Evolutionary conservation across 2,888 invertebrate species (phyloP).

Genomic region (Cryptophagus acutangulus): DNA sequence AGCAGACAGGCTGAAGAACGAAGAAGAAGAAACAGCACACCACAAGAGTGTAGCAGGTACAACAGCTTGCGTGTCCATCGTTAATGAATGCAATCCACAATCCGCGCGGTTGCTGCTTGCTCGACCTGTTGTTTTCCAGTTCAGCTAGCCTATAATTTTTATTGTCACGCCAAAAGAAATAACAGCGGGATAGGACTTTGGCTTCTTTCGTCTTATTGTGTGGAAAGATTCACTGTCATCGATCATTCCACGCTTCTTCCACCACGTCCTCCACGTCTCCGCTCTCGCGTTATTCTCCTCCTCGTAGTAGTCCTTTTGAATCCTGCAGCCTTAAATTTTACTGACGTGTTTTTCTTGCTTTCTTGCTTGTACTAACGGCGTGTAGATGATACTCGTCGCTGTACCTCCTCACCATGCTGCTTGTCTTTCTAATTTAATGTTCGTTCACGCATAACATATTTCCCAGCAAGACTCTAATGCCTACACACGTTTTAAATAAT

Average conservation of each 20-base stretch:
- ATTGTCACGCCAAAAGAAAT: conserved; percentile 56
- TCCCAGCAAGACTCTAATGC: conserved; percentile 43
- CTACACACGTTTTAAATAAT: conserved; percentile 44
- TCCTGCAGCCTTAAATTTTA: conserved; percentile 5
- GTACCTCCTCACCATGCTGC: conserved; percentile 40
- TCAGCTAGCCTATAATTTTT: conserved; percentile 59
- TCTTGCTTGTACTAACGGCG: conserved; percentile 10
- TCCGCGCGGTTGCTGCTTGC: conserved; percentile 45
- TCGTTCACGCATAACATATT: conserved; percentile 43
- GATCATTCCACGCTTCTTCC: conserved; percentile 33
- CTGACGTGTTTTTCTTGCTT: conserved; percentile 11
- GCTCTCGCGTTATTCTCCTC: conserved; percentile 5
- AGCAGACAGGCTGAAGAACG: conserved; percentile 16
- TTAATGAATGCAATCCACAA: conserved; percentile 59
- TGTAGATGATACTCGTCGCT: conserved; percentile 32
- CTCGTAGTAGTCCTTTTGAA: conserved; percentile 10
- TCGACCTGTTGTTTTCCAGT: conserved; percentile 58
- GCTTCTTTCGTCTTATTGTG: conserved; percentile 40
- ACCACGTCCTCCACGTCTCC: conserved; percentile 8
- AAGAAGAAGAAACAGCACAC: neutral
- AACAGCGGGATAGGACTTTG: conserved; percentile 52
- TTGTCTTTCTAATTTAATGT: conserved; percentile 44
- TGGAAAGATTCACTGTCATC: conserved; percentile 43
- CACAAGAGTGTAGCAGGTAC: conserved; percentile 20
- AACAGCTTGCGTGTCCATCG: conserved; percentile 50